phyloP scores from a whole-genome alignment of 2,888 invertebrate genomes.

The Cheilosia scutellata region DNA sequence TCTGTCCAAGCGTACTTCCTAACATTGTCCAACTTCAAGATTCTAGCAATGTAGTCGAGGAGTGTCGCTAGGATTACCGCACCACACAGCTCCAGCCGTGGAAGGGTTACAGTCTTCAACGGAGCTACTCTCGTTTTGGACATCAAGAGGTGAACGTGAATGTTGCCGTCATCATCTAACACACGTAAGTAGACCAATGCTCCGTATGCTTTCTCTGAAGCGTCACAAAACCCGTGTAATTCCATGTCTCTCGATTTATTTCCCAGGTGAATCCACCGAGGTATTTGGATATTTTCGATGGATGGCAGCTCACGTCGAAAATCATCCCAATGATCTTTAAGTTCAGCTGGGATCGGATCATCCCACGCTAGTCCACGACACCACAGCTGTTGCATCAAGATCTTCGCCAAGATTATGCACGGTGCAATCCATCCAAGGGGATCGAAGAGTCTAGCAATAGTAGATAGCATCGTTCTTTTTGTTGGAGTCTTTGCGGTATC shows the following conservation, averaged over 20 bases:
- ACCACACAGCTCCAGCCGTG: slow-evolving; percentile 63
- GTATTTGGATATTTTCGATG: slow-evolving; percentile 7
- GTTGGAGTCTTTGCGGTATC: not conserved
- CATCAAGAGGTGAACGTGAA: slow-evolving; percentile 24
- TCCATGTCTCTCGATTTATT: not conserved
- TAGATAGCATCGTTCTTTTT: slow-evolving; percentile 12
- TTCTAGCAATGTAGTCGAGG: slow-evolving; percentile 1
- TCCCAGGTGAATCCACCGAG: not conserved
- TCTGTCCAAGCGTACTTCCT: slow-evolving; percentile 61
- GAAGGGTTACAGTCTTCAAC: slow-evolving; percentile 59
- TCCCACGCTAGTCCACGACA: slow-evolving; percentile 15
- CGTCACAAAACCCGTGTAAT: no score
- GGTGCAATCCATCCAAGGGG: slow-evolving; percentile 27
- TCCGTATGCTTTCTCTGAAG: slow-evolving; percentile 16
- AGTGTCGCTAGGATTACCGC: slow-evolving; percentile 56
- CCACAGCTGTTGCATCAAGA: slow-evolving; percentile 24
- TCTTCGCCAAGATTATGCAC: slow-evolving; percentile 5
- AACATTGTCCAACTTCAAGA: not conserved
- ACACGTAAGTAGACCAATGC: slow-evolving; percentile 13
- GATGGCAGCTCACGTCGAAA: slow-evolving; percentile 21
- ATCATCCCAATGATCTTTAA: not conserved
- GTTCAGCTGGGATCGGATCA: slow-evolving; percentile 13
- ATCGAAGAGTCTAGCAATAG: slow-evolving; percentile 28
- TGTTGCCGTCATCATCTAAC: not conserved
- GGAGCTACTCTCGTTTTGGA: slow-evolving; percentile 68